Evolutionary conservation across 2,797 vertebrate species (phyloP).

Genomic region (Gobionotothen gibberifrons): DNA sequence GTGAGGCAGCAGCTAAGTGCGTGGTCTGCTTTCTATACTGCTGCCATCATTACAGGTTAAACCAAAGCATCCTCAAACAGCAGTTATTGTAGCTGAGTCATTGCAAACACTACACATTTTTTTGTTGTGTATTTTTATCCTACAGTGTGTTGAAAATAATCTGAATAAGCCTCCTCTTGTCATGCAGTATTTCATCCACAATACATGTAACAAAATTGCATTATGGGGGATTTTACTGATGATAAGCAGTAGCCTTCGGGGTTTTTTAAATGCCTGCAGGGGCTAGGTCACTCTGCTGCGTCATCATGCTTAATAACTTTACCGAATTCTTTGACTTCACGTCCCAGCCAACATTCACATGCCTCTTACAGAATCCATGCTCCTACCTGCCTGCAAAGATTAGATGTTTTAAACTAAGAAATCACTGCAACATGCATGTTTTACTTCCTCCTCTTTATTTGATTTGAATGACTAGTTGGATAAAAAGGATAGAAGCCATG

Average conservation of each 20-base stretch:
- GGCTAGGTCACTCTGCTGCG: neutral
- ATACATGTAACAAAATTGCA: constrained; percentile 4
- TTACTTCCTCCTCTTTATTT: neutral
- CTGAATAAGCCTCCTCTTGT: constrained; percentile 10
- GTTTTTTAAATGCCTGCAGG: constrained; percentile 27
- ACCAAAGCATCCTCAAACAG: neutral
- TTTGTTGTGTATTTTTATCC: neutral
- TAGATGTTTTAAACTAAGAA: neutral
- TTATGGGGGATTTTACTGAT: constrained; percentile 20
- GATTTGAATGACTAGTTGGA: neutral
- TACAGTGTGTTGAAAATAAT: constrained; percentile 1
- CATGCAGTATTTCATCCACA: constrained; percentile 21
- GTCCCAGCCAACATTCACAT: neutral
- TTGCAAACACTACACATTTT: constrained; percentile 9
- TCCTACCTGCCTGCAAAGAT: neutral
- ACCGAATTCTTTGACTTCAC: constrained; percentile 1
- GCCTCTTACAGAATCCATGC: neutral
- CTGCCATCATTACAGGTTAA: constrained; percentile 3
- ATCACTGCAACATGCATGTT: neutral
- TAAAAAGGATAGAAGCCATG: neutral
- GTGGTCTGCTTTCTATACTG: neutral
- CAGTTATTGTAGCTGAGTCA: constrained; percentile 20
- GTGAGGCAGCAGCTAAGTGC: constrained; percentile 6
- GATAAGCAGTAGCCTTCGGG: constrained; percentile 3
- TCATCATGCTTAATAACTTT: constrained; percentile 21